Evolutionary conservation across 2,888 invertebrate species (phyloP), one percentile per base, ranked within the genome.

Genomic region (Tachina grossa): DNA sequence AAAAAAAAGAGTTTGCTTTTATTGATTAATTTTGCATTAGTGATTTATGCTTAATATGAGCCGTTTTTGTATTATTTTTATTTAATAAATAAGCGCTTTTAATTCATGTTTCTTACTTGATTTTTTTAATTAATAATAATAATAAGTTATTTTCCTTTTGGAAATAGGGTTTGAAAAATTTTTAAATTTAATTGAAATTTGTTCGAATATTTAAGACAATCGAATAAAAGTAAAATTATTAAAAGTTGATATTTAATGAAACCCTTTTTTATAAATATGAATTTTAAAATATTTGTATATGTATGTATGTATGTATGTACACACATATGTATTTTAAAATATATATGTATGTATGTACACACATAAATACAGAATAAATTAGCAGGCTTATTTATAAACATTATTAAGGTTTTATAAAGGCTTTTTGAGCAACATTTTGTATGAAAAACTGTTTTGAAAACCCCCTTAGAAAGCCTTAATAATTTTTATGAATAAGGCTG

Each of bases 51-150:
- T 80, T 84, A 84, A 84, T 84, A 84, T 84, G 84, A 84, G 84
- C 84, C 71, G 79, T 31, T 72, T 31, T 80, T 72, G 31, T 55
- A n/a, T 22, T 49, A 41, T 39, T 63, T 69, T 76, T 72, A 53
- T 76, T 55, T 74, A 55, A 76, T 83, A 83, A 83, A 83, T 80
- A 86, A 83, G 86, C 80, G 83, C 78, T 86, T 83, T 80, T 57
- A 43, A 74, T 77, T 81, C 9, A 63, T 65, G 74, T 74, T n/a
- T 69, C 53, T 75, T 19, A 61, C 55, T 68, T 76, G 16, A 53
- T 59, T 72, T 59, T 72, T 57, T 72, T 53, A 41, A 31, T 66
- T 39, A 43, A 41, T 61, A 74, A 47, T 81, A 41, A 76, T 65
- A 79, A n/a, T n/a, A 75, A 71, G n/a, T 51, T 39, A 11, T 16